Conservation (phyloP, 2,113 vertebrate genomes). For the Promerops cafer region DNA sequence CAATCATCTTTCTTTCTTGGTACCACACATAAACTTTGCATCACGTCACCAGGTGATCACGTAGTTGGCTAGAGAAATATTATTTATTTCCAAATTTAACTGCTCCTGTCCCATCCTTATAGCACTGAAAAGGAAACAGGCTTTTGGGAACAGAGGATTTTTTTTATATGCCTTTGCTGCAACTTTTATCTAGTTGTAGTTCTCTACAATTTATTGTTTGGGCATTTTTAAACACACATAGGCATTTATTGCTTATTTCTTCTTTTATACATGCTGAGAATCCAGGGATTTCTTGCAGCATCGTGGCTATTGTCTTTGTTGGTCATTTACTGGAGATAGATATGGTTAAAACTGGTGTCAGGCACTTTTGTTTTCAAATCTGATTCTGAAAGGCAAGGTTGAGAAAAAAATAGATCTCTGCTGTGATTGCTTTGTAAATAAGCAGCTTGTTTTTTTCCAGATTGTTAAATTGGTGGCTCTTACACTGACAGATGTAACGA, state of each 20-base stretch:
- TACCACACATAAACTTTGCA: neutral
- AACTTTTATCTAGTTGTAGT: neutral
- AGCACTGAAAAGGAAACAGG: neutral
- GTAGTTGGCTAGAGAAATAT: neutral
- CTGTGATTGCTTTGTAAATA: slow-evolving; percentile 13
- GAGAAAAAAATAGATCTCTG: neutral
- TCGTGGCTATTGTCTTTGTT: rapidly evolving
- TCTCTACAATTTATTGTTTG: neutral
- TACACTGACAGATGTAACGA: slow-evolving; percentile 40
- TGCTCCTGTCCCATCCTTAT: neutral
- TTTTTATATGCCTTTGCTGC: neutral
- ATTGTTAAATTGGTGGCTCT: neutral
- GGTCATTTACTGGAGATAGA: neutral
- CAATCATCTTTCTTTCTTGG: neutral
- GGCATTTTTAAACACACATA: neutral
- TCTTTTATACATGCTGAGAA: neutral
- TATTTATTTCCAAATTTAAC: neutral
- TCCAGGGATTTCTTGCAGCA: neutral
- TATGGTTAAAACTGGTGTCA: neutral
- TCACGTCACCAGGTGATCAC: neutral
- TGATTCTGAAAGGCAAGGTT: slow-evolving; percentile 5
- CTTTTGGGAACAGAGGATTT: neutral
- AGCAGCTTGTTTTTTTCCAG: neutral
- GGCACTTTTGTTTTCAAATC: neutral
- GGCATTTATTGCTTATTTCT: neutral